These are phyloP conservation scores for Taenioides sp. DNA, from an alignment of 2,797 vertebrate genomes.

Conservation along the genomic window DNA sequence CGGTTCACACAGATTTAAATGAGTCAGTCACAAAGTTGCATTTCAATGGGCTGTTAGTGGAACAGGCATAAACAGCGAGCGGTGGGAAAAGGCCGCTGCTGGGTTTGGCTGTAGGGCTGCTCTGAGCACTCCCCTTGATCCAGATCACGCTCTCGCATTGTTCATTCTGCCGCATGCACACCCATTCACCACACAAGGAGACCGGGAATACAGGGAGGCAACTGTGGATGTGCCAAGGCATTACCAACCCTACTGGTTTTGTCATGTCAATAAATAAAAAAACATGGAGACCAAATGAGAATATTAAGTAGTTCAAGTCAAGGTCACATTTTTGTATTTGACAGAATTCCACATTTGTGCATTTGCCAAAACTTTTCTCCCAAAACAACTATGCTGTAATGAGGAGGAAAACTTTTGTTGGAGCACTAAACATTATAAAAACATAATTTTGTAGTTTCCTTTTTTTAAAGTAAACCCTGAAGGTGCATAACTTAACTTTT, in stretches of 20 bases:
- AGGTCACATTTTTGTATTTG: background rate
- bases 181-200: conserved; percentile 29
- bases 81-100: conserved; percentile 59
- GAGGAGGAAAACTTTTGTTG: too few species aligned
- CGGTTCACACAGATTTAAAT: conserved; percentile 61
- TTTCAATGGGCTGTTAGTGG: conserved; percentile 59
- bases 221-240: conserved; percentile 7
- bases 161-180: conserved; percentile 58
- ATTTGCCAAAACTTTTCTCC: background rate
- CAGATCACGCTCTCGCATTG: conserved; percentile 56
- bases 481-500: too few species aligned
- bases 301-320: background rate
- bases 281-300: background rate
- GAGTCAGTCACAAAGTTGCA: conserved; percentile 55
- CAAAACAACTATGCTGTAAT: background rate
- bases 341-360: background rate
- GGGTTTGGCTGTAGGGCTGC: conserved; percentile 60
- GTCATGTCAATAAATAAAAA: background rate
- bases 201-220: conserved; percentile 26
- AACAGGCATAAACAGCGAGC: conserved; percentile 65
- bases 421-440: too few species aligned
- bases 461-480: too few species aligned
- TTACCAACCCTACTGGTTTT: background rate
- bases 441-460: too few species aligned
- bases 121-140: conserved; percentile 64